These are phyloP conservation scores for Clarias batrachus DNA, from an alignment of 2,113 vertebrate genomes.

Conservation along the genomic window DNA sequence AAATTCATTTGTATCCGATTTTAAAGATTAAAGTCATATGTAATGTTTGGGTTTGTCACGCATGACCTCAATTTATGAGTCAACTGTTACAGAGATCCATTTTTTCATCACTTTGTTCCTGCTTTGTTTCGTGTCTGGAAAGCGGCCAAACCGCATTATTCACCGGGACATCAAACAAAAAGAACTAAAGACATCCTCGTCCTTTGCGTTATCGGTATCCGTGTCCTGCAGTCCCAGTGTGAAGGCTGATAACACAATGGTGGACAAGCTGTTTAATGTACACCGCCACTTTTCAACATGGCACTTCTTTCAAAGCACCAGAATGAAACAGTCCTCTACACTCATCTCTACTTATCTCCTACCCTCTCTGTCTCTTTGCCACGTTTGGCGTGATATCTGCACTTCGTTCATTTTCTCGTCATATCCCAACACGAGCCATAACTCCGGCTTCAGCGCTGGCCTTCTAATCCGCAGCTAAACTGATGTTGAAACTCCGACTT, in stretches of 20 bases:
- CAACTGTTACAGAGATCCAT: slow-evolving; percentile 9
- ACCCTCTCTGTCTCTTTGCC: slow-evolving; percentile 20
- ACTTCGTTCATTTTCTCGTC: not conserved
- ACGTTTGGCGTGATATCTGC: not conserved
- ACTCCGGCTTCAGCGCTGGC: slow-evolving; percentile 54
- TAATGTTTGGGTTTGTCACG: slow-evolving; percentile 1
- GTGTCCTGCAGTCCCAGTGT: not conserved
- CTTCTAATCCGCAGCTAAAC: slow-evolving; percentile 71
- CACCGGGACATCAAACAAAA: not conserved
- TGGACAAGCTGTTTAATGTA: slow-evolving; percentile 33
- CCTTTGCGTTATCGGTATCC: not conserved
- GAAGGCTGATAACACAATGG: not conserved
- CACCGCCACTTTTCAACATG: slow-evolving; percentile 32
- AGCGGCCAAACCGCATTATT: slow-evolving; percentile 16
- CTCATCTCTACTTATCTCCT: slow-evolving; percentile 47
- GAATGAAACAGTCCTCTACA: slow-evolving; percentile 35
- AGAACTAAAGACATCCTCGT: not conserved
- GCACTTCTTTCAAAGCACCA: slow-evolving; percentile 29
- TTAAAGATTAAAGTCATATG: not conserved
- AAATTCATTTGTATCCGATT: not conserved
- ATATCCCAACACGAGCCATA: slow-evolving; percentile 11
- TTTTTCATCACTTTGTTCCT: slow-evolving; percentile 11
- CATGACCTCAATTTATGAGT: slow-evolving; percentile 5
- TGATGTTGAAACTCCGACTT: slow-evolving; percentile 70
- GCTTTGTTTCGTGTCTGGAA: slow-evolving; percentile 16